phyloP scores from a whole-genome alignment of 2,113 vertebrate species.

The Thryonomys swinderianus region DNA sequence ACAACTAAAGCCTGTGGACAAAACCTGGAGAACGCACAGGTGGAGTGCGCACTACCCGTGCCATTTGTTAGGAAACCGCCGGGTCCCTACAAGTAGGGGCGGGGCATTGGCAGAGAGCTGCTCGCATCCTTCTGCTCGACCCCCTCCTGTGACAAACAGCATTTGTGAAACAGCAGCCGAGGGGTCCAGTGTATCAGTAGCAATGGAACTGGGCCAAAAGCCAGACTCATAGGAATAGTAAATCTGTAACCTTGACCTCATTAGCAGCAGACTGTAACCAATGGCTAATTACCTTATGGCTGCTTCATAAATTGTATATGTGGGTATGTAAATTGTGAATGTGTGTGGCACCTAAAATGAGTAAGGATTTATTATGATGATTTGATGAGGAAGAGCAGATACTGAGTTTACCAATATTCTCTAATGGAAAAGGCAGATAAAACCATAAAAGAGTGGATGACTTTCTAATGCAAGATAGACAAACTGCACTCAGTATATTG shows the following conservation, averaged over 20 bases:
- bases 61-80: conserved; percentile 14
- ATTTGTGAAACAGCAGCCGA: conserved; percentile 21
- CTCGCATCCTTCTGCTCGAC: neutral
- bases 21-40: neutral
- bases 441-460: neutral
- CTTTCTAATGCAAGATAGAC: neutral
- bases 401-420: neutral
- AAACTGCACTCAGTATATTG: neutral
- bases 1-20: neutral
- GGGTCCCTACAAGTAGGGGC: neutral
- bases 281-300: conserved; percentile 63
- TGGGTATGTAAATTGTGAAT: neutral
- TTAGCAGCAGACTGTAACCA: conserved; percentile 68
- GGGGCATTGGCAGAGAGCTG: neutral
- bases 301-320: neutral
- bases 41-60: neutral
- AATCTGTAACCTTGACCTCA: conserved; percentile 56
- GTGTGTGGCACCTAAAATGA: neutral
- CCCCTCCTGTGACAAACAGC: neutral
- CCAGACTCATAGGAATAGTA: conserved; percentile 33
- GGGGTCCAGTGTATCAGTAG: neutral
- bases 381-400: neutral
- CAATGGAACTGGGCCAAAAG: conserved; percentile 49
- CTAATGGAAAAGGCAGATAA: neutral
- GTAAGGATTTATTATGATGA: neutral